A percentile compares a stretch with the other conserved stretches of the same genome.
Evolutionary conservation across 2,888 invertebrate genomes (phyloP).

Genomic region (Rhogogaster chlorosoma): DNA sequence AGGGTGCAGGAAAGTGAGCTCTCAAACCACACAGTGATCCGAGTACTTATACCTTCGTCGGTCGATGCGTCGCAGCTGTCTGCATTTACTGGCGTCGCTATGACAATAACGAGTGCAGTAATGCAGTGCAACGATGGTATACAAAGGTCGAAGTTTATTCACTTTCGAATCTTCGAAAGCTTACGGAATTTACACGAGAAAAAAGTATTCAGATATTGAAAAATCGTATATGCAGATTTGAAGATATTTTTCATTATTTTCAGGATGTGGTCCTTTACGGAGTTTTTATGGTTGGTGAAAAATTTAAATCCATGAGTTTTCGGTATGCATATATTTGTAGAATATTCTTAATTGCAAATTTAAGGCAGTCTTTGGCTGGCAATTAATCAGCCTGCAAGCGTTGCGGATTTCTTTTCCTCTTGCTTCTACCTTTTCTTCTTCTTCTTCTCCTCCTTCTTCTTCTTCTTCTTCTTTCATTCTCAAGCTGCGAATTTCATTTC

Average conservation of each 20-base stretch:
- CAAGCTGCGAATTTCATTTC: conserved; percentile 15
- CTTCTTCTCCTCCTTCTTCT: background rate
- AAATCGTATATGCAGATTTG: background rate
- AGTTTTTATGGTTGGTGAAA: background rate
- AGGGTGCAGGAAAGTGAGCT: background rate
- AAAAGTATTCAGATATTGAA: background rate
- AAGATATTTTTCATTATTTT: background rate
- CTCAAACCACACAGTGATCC: background rate
- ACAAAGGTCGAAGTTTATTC: background rate
- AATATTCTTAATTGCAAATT: background rate
- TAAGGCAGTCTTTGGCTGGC: background rate
- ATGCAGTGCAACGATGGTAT: background rate
- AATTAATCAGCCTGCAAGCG: conserved; percentile 1
- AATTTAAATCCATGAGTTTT: background rate
- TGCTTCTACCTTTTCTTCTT: background rate
- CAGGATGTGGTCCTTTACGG: background rate
- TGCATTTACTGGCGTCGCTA: background rate
- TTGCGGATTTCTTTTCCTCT: background rate
- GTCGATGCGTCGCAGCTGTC: conserved; percentile 6
- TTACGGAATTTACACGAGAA: background rate
- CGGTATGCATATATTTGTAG: background rate
- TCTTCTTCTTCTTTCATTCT: background rate
- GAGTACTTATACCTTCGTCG: background rate
- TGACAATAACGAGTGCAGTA: background rate
- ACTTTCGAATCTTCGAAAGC: background rate